These are phyloP conservation scores for Epistrophe grossulariae DNA, from an alignment of 2,888 invertebrate genomes.

Conservation along the genomic window DNA sequence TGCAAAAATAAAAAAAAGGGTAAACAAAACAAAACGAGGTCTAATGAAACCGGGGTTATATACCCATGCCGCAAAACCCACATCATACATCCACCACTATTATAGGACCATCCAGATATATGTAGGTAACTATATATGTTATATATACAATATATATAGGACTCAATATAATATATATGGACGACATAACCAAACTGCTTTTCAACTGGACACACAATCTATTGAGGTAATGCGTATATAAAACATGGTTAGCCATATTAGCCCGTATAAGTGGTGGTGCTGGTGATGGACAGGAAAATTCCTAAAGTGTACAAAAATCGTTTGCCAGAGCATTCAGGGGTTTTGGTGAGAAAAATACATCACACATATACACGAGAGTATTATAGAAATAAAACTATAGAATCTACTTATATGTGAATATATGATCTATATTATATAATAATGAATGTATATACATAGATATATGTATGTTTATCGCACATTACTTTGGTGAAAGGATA, in stretches of 20 bases:
- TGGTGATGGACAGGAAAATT: conserved; percentile 31
- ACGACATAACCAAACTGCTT: conserved; percentile 25
- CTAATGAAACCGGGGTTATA: conserved; percentile 39
- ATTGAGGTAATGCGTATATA: conserved; percentile 37
- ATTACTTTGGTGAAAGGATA: conserved; percentile 15
- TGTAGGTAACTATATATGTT: too few species aligned
- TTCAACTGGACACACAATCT: conserved; percentile 44
- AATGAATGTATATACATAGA: too few species aligned
- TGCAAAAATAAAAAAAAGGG: background rate
- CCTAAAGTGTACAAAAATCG: conserved; percentile 28
- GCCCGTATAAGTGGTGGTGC: conserved; percentile 40
- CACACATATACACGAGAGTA: conserved; percentile 14
- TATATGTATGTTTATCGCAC: background rate
- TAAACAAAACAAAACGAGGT: background rate
- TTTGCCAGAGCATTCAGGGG: conserved; percentile 40
- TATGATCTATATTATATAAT: too few species aligned
- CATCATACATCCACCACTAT: conserved; percentile 21
- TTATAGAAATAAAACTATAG: background rate
- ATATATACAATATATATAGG: background rate
- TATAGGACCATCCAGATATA: background rate
- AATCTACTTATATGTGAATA: too few species aligned
- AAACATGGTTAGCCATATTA: conserved; percentile 55
- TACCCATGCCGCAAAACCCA: conserved; percentile 39
- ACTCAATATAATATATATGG: conserved; percentile 10
- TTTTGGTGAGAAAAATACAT: conserved; percentile 51